phyloP scores from a whole-genome alignment of 2,113 vertebrate species.

The Nipponia nippon region DNA sequence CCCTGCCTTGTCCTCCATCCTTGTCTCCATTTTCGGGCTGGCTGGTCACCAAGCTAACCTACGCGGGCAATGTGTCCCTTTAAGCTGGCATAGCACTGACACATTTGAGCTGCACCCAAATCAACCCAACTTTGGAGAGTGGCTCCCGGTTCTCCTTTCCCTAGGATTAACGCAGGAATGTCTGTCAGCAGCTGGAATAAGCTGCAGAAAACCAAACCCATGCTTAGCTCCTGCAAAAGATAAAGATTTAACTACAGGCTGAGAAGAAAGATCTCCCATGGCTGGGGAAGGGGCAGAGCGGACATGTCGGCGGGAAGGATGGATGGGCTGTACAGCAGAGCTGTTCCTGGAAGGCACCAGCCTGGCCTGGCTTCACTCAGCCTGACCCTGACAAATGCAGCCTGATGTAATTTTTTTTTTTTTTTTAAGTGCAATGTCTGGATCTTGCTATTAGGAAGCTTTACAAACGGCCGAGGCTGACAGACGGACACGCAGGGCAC shows the following conservation, averaged over 20 bases:
- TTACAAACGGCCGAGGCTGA: neutral
- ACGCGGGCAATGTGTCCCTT: fast-evolving
- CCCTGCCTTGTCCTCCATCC: neutral
- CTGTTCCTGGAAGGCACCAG: neutral
- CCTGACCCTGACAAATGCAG: neutral
- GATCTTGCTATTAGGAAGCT: neutral
- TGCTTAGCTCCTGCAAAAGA: neutral
- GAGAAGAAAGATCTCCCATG: neutral
- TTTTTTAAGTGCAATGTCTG: neutral
- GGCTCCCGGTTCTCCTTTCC: neutral
- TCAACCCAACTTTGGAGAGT: neutral
- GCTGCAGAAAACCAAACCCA: neutral
- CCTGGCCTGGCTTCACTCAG: neutral
- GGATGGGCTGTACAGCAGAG: neutral
- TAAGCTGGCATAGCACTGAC: neutral
- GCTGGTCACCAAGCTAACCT: neutral
- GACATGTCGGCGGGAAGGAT: fast-evolving
- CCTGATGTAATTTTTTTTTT: neutral
- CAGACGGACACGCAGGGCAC: neutral
- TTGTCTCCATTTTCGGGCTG: neutral
- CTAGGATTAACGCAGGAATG: neutral
- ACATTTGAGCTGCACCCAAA: neutral
- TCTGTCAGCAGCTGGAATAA: neutral
- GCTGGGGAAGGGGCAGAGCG: neutral
- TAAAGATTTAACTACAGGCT: neutral